These are phyloP conservation scores for Sacculina carcini DNA, from an alignment of 2,888 invertebrate species.

Conservation along the genomic window DNA sequence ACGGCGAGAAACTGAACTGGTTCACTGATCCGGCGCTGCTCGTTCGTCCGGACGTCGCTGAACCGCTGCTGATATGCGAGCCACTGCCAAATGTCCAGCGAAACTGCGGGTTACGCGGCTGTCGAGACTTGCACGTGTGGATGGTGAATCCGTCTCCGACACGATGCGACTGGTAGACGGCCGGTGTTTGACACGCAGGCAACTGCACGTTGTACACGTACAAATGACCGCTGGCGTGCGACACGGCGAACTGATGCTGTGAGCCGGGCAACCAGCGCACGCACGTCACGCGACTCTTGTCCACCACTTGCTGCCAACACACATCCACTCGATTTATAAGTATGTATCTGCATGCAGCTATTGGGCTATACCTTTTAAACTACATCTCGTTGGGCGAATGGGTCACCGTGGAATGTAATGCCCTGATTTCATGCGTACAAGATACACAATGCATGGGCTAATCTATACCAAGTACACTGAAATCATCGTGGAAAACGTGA, in stretches of 20 bases:
- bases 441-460: too few relatives aligned
- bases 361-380: too few relatives aligned
- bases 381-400: too few relatives aligned
- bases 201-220: slow-evolving; percentile 94
- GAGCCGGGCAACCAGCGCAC: slow-evolving; percentile 93
- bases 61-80: too few relatives aligned
- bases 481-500: not conserved
- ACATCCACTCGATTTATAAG: too few relatives aligned
- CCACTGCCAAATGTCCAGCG: slow-evolving; percentile 58
- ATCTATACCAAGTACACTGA: too few relatives aligned
- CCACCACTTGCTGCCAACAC: slow-evolving; percentile 35
- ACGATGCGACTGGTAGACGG: slow-evolving; percentile 83
- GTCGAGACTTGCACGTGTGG: slow-evolving; percentile 85
- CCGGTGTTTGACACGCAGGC: slow-evolving; percentile 62
- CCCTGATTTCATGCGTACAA: too few relatives aligned
- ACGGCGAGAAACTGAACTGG: slow-evolving; percentile 89
- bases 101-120: slow-evolving; percentile 80
- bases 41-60: too few relatives aligned
- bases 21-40: slow-evolving; percentile 57
- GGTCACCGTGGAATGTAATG: too few relatives aligned
- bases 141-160: slow-evolving; percentile 80
- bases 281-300: slow-evolving; percentile 84
- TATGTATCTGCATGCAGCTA: too few relatives aligned
- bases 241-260: slow-evolving; percentile 70
- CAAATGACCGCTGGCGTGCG: slow-evolving; percentile 83